phyloP scores from a whole-genome alignment of 2,888 invertebrate species.

The Volucella zonaria region DNA sequence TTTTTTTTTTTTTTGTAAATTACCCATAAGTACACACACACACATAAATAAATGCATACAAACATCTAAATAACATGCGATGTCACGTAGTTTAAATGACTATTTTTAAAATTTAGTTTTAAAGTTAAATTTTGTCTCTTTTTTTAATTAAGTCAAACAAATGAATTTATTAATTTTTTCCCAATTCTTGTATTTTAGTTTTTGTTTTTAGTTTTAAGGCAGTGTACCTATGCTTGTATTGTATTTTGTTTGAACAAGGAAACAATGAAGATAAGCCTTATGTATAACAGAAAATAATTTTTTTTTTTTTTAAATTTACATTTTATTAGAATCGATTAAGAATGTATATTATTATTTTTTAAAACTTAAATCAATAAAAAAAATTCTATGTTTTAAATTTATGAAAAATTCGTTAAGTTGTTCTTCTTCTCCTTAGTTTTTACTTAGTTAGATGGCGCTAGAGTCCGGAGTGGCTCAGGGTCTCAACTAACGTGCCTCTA shows the following conservation, averaged over 20 bases:
- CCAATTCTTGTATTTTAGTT: slow-evolving; percentile 5
- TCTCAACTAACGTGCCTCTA: too few species aligned
- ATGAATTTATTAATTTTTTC: slow-evolving; percentile 49
- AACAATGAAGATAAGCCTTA: slow-evolving; percentile 14
- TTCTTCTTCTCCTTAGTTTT: background rate
- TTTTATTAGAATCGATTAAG: background rate
- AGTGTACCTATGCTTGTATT: slow-evolving; percentile 40
- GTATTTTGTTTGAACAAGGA: slow-evolving; percentile 14
- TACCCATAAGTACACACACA: slow-evolving; percentile 5
- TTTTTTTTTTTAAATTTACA: slow-evolving; percentile 29
- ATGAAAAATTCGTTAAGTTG: background rate
- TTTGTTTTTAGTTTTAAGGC: slow-evolving; percentile 24
- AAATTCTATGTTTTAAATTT: slow-evolving; percentile 12
- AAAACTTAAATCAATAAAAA: slow-evolving; percentile 39
- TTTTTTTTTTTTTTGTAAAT: slow-evolving; percentile 18
- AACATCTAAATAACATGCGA: slow-evolving; percentile 9
- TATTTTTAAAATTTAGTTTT: slow-evolving; percentile 39
- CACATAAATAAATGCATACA: too few species aligned
- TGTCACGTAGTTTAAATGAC: slow-evolving; percentile 52
- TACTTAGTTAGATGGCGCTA: too few species aligned
- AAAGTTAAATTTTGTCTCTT: slow-evolving; percentile 1
- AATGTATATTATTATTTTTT: slow-evolving; percentile 49
- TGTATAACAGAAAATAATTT: slow-evolving; percentile 11
- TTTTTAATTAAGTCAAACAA: slow-evolving; percentile 47
- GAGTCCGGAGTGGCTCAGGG: too few species aligned